Evolutionary conservation across 2,888 invertebrate genomes (phyloP), one percentile per base, ranked within the genome.

Genomic region (Thera britannica): DNA sequence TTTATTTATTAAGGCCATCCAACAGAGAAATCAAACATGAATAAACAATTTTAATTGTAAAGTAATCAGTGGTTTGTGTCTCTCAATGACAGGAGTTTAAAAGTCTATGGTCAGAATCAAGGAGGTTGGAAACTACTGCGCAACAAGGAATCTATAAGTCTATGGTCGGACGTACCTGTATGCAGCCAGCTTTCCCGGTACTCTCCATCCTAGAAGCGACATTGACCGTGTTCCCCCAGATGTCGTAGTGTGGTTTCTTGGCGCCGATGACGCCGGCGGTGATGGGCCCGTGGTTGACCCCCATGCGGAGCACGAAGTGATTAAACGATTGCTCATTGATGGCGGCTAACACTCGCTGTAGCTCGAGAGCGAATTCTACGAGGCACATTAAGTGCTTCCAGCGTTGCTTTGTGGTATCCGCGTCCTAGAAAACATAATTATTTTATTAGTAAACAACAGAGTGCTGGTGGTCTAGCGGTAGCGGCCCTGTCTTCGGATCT

Each of bases 181-280:
- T 97, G 77, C 97, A 97, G 4, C 98, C 98, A 64, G 98, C 98
- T 93, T 98, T 98, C 71, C 99, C 99, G 0, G 99, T 99, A 83
- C 98, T 98, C 87, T 99, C 99, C 99, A 99, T 99, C 68, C 99
- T 94, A 0, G 98, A 98, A 5, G 99, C 98, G 1, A 99, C 99
- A 85, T 99, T 99, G 12, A 99, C 98, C 0, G 98, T 98, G 85
- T 99, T 98, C 1, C 98, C 98, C 98, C 98, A 98, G 79, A 99
- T 98, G 86, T 99, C 98, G 83, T 98, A 99, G 87, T 98, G 98
- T 0, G 98, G 98, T 85, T 98, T 98, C 62, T 98, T 94, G 0
- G 98, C 98, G 11, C 99, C 98, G 78, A 99, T 98, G 4, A 99
- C 98, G 0, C 99, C 99, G 0, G 98, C 98, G 0, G 98, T 98